Base-by-base conservation (phyloP, 2,888 invertebrate genomes). In the Melipona beecheii region DNA sequence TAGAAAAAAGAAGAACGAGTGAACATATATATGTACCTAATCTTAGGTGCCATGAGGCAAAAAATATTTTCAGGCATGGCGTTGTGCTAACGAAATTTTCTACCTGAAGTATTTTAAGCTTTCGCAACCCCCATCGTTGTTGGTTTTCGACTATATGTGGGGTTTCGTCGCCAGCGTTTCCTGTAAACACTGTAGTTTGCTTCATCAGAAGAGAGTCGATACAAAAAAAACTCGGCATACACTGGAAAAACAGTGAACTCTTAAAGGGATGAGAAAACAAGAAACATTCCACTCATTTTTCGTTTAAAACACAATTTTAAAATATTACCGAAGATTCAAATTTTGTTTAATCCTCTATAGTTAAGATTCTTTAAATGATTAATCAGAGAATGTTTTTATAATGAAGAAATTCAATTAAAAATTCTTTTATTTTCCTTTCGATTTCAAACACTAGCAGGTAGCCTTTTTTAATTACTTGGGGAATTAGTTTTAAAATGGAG, bases 121-220 rank as follows among this genome's bases (percentile, higher is more conserved):
- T 50, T 54, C 19, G n/a, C 68, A 43, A 4, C 43, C 36, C 19
- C n/a, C 58, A 24, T 50, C 60, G 72, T 11, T 69, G 56, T 73
- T 74, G 56, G 73, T 70, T 69, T 36, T 65, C 70, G 60, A 36
- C 52, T 70, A 17, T 69, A 52, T 50, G 50, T 31, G 21, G 24
- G 62, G 64, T 64, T 78, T 72, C 62, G 68, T 78, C 72, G 60
- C 21, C 62, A 21, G 21, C 50, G 56, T 78, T 69, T 62, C 62
- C n/a, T n/a, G 81, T 62, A 81, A 81, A 81, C 73, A 73, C 49
- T 52, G 78, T 66, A 78, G 73, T 81, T 73, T 78, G 68, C 78
- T 73, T 81, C 78, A 69, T 78, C 78, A 78, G 72, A 69, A 56
- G 68, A 31, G 43, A 72, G 66, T 72, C 72, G 78, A 73, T 72